Evolutionary conservation across 2,888 invertebrate species (phyloP).

Genomic region (Leucania comma): DNA sequence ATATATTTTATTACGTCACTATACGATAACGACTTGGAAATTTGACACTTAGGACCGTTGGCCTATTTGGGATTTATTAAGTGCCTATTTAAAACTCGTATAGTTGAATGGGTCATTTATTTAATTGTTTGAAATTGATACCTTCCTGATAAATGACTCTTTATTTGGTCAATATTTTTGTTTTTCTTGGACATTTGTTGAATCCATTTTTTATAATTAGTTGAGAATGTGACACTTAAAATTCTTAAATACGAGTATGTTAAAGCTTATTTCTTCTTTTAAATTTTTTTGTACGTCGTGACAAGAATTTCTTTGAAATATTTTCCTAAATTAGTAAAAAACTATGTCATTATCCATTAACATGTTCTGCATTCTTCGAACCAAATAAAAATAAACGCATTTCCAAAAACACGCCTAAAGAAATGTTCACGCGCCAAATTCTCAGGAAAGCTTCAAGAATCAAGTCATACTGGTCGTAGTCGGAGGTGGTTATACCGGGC

Average conservation of each 20-base stretch:
- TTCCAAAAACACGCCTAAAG: constrained; percentile 36
- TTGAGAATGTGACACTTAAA: neutral
- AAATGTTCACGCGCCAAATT: constrained; percentile 62
- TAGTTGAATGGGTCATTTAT: constrained; percentile 45
- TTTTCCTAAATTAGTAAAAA: neutral
- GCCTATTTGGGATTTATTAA: constrained; percentile 48
- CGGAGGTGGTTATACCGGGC: constrained; percentile 88
- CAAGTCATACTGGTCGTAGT: constrained; percentile 76
- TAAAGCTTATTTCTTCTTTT: neutral
- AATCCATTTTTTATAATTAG: neutral
- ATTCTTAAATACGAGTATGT: neutral
- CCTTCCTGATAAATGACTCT: constrained; percentile 24
- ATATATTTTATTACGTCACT: constrained; percentile 62
- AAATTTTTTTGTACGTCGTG: neutral
- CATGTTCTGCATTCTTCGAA: constrained; percentile 8
- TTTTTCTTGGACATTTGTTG: neutral
- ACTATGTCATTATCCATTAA: neutral
- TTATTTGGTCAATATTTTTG: constrained; percentile 9
- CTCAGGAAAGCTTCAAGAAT: constrained; percentile 77
- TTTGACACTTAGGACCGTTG: constrained; percentile 45
- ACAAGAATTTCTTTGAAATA: neutral
- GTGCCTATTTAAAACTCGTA: constrained; percentile 56
- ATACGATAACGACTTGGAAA: constrained; percentile 50
- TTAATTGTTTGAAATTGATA: constrained; percentile 44
- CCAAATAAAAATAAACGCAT: constrained; percentile 13